phyloP scores from a whole-genome alignment of 2,113 vertebrate genomes.

The Rhea americana region DNA sequence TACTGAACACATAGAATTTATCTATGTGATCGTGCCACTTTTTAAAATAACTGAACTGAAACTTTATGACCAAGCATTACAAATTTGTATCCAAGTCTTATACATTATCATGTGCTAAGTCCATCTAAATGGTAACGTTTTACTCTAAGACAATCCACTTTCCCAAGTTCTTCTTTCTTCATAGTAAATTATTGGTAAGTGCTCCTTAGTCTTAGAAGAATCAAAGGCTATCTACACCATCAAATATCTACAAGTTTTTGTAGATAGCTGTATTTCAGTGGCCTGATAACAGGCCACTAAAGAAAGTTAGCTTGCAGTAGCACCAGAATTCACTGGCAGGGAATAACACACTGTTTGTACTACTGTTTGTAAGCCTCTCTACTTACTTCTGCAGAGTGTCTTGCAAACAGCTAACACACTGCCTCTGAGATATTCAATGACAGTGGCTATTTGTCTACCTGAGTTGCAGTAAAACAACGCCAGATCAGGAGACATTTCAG shows the following conservation, averaged over 20 bases:
- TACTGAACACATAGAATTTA: background rate
- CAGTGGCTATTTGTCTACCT: background rate
- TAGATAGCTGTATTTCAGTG: no score
- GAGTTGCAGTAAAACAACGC: background rate
- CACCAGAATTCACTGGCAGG: background rate
- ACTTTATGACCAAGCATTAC: background rate
- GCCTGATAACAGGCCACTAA: background rate
- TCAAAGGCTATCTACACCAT: background rate
- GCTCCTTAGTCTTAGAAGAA: background rate
- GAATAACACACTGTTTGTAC: background rate
- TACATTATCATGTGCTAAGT: background rate
- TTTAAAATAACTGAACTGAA: background rate
- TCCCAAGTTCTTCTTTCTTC: background rate
- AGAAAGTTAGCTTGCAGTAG: background rate
- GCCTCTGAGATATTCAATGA: fast-evolving
- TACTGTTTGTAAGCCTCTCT: background rate
- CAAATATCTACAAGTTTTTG: no score
- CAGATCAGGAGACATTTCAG: background rate
- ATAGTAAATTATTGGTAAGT: background rate
- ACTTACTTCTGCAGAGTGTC: background rate
- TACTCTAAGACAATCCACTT: background rate
- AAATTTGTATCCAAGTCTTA: background rate
- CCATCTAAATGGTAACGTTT: background rate
- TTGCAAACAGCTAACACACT: background rate
- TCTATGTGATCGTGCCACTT: background rate